These are phyloP conservation scores for Staurois parvus DNA, from an alignment of 2,797 vertebrate species.

Conservation along the genomic window DNA sequence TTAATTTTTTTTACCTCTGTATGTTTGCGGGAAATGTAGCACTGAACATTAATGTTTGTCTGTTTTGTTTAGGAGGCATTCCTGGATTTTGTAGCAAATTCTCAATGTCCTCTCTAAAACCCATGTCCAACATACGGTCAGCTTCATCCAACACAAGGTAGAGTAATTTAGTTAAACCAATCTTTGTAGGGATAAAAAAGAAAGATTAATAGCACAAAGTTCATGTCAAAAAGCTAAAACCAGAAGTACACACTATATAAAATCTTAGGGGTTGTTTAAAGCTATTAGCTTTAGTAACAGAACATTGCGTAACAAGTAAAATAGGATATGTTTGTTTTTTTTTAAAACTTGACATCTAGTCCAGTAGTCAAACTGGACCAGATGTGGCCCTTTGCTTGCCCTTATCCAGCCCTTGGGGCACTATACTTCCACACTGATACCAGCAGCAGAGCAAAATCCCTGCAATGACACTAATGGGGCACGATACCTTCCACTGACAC, in stretches of 20 bases:
- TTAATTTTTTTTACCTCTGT: conserved; percentile 80
- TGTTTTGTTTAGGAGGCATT: conserved; percentile 87
- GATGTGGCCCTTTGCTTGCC: no score
- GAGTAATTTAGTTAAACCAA: conserved; percentile 83
- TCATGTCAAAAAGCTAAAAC: neutral
- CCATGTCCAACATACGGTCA: conserved; percentile 97
- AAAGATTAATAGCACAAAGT: conserved; percentile 29
- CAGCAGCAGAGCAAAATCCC: no score
- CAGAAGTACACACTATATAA: neutral
- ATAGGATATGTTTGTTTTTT: no score
- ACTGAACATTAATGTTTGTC: conserved; percentile 95
- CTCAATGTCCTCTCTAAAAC: conserved; percentile 90
- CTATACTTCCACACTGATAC: no score
- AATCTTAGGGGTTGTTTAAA: neutral
- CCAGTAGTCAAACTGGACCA: no score
- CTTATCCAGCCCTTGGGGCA: no score
- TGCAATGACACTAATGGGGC: no score
- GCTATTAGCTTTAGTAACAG: no score
- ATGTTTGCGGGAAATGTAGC: conserved; percentile 93
- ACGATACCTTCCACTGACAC: no score
- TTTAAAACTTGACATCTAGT: no score
- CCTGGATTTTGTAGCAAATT: conserved; percentile 82
- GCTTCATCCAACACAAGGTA: conserved; percentile 95
- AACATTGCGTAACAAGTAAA: no score
- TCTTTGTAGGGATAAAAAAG: conserved; percentile 69